Evolutionary conservation across 2,888 invertebrate species (phyloP).

Genomic region (Ctena decussata): DNA sequence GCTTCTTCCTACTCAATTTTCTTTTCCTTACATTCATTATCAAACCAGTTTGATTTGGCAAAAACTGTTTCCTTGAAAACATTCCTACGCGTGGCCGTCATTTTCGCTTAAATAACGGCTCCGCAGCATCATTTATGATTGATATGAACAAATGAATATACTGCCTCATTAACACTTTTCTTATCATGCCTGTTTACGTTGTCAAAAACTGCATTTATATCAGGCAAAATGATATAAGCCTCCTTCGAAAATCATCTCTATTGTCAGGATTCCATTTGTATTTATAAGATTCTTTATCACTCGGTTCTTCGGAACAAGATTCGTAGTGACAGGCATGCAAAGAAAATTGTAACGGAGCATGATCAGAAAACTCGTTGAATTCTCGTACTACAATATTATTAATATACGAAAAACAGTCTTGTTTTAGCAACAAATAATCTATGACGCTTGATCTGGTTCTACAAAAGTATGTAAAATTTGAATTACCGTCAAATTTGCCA

Average conservation of each 20-base stretch:
- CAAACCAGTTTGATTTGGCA: conserved; percentile 1
- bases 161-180: not conserved
- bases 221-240: not conserved
- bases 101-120: conserved; percentile 4
- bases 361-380: too few species aligned
- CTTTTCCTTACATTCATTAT: conserved; percentile 1
- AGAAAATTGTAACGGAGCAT: too few species aligned
- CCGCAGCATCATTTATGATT: not conserved
- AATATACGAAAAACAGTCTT: too few species aligned
- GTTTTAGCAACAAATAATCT: not conserved
- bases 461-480: not conserved
- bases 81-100: not conserved
- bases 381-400: too few species aligned
- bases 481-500: not conserved
- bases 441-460: conserved; percentile 1
- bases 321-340: too few species aligned
- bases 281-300: not conserved
- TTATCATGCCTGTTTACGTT: not conserved
- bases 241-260: not conserved
- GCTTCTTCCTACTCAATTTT: not conserved
- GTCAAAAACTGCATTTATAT: not conserved
- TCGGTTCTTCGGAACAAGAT: not conserved
- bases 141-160: not conserved
- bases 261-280: not conserved
- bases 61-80: not conserved